Base-by-base conservation (phyloP, 2,113 vertebrate species). In the Apteryx mantelli region DNA sequence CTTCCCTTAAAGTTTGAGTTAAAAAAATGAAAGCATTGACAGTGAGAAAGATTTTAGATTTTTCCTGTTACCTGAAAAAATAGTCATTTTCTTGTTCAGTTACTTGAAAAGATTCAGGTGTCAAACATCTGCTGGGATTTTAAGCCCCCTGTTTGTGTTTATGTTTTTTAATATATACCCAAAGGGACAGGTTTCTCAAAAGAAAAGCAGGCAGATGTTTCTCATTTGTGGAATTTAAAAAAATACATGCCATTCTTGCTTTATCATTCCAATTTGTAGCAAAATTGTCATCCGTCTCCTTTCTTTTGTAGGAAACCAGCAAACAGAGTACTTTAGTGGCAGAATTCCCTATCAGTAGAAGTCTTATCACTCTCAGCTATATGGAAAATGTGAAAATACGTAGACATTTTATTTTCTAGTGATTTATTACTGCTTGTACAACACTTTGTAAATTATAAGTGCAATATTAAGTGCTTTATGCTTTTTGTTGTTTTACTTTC, bases 121-220 rank as follows among this genome's bases (percentile, higher is more conserved):
- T 92, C 93, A 94, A 98, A 96, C 97, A 98, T 98, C 98, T 98
- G 97, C 92, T 95, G 75, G 91, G 97, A 91, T 93, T 94, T 56
- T 38, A 76, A 95, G 81, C 70, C 56, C 36, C 92, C 97, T 55
- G 76, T 93, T 95, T 96, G 82, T 93, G 91, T 94, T 95, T 91
- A 68, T 96, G 38, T 68, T 95, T 97, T 97, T 91, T 69, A 95
- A 93, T 94, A 78, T 79, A 79, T 95, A 90, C 87, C 89, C 93
- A 92, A 92, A 96, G 93, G 91, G 88, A 93, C 85, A 94, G 61
- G 82, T 96, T 97, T 93, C 66, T 97, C 93, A 81, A 86, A 89
- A 96, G 96, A 95, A 94, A 78, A 86, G 79, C 73, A 95, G 88
- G 93, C 97, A 97, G 96, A 97, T 97, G 95, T 87, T 96, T 97